These are phyloP conservation scores for Drosophila serrata DNA, from an alignment of 1,140 invertebrate genomes.

Conservation along the genomic window DNA sequence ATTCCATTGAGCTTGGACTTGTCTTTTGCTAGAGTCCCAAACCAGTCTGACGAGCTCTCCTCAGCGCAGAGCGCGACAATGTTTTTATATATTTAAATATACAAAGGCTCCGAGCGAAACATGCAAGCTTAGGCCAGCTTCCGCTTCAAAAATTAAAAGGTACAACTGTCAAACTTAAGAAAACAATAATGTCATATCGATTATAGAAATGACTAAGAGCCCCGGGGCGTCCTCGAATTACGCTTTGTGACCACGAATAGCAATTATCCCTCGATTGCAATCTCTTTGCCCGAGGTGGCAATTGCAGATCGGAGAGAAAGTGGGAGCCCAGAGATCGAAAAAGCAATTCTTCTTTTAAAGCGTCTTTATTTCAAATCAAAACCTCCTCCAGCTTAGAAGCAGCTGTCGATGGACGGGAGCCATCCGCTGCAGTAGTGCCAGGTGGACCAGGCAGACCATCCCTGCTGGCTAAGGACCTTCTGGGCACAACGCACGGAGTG, in stretches of 20 bases:
- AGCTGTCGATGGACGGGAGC: constrained; percentile 66
- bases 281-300: constrained; percentile 25
- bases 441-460: constrained; percentile 72
- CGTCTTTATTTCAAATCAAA: constrained; percentile 30
- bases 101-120: constrained; percentile 24
- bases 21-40: constrained; percentile 12
- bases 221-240: constrained; percentile 21
- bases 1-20: constrained; percentile 34
- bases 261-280: constrained; percentile 41
- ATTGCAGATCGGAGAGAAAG: constrained; percentile 34
- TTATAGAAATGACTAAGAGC: constrained; percentile 40
- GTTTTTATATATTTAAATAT: constrained; percentile 31
- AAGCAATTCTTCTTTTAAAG: constrained; percentile 17
- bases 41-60: constrained; percentile 37
- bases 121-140: constrained; percentile 24
- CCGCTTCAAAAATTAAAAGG: constrained; percentile 15
- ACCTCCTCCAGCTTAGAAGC: constrained; percentile 42
- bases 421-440: constrained; percentile 67
- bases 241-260: constrained; percentile 20
- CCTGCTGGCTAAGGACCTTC: constrained; percentile 42
- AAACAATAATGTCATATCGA: constrained; percentile 40
- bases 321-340: constrained; percentile 8
- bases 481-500: constrained; percentile 69
- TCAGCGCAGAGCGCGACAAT: constrained; percentile 21
- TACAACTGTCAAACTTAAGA: constrained; percentile 5